Evolutionary conservation across 2,888 invertebrate species (phyloP), one percentile per base, ranked within the genome.

Genomic region (Parasteatoda lunata): DNA sequence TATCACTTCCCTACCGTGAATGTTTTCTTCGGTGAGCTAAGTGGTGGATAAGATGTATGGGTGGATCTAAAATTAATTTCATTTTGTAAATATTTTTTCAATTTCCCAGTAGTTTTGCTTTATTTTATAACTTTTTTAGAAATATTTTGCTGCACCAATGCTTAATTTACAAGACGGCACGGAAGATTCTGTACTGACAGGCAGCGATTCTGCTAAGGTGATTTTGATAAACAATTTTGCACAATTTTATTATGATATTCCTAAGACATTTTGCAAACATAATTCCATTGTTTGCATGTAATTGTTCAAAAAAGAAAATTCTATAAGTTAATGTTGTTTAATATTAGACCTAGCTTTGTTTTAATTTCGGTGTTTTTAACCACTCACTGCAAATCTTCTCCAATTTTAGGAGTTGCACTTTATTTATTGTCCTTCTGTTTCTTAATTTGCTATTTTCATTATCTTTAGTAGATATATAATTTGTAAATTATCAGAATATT

Each of bases 151-250:
- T 30, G 51, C 54, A 59, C 66, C 69, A n/a, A 88, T 88, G 88
- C 86, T 88, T 77, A 88, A 85, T 73, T 68, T 88, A 66, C 89
- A 89, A 70, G 88, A 89, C 88, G 88, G 88, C 51, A 80, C 71
- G 11, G 86, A 88, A 71, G 85, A 89, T 66, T 80, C 85, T 51
- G 69, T 79, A 59, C 69, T 88, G 81, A 88, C 88, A 71, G 30
- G 30, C 30, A 66, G 52, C 69, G 88, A 84, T 77, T 83, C 84
- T 9, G 30, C 76, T 48, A 88, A 88, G 85, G 88, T 88, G 83
- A 77, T 49, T 8, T 3, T 0, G 7, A 6, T 73, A 15, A n/a
- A 45, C 5, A 70, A 48, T 70, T 70, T 49, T 6, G 49, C 47
- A 47, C 47, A 5, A 11, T 9, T n/a, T 48, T 6, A 3, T 68